Evolutionary conservation across 1,140 invertebrate species (phyloP).

Genomic region (Anthonomus grandis): DNA sequence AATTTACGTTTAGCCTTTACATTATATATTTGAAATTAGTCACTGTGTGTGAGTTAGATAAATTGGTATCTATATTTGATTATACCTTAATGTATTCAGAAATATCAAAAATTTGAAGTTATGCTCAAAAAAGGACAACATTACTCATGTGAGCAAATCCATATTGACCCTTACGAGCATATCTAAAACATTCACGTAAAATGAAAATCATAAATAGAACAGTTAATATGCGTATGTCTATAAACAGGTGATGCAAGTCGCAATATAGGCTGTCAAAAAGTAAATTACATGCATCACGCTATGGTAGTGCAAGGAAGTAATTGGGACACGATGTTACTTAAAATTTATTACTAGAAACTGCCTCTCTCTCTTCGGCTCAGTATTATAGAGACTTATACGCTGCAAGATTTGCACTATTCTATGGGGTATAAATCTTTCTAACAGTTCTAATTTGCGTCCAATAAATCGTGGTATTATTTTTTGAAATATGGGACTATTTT

Average conservation of each 20-base stretch:
- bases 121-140: too few relatives aligned
- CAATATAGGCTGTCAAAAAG: slow-evolving; percentile 24
- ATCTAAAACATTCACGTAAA: too few relatives aligned
- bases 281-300: slow-evolving; percentile 41
- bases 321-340: slow-evolving; percentile 46
- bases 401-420: slow-evolving; percentile 28
- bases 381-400: slow-evolving; percentile 21
- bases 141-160: too few relatives aligned
- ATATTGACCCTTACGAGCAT: too few relatives aligned
- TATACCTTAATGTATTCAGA: too few relatives aligned
- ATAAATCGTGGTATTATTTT: slow-evolving; percentile 39
- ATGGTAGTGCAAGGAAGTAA: slow-evolving; percentile 46
- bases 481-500: slow-evolving; percentile 34
- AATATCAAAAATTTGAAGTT: too few relatives aligned
- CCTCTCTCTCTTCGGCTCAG: slow-evolving; percentile 26
- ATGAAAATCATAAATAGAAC: too few relatives aligned
- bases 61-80: too few relatives aligned
- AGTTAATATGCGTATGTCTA: too few relatives aligned
- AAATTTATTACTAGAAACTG: slow-evolving; percentile 42
- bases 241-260: slow-evolving; percentile 14
- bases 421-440: slow-evolving; percentile 38
- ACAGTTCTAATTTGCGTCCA: slow-evolving; percentile 41
- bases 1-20: slow-evolving; percentile 21
- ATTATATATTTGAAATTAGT: too few relatives aligned
- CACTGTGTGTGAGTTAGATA: too few relatives aligned